A percentile compares a stretch with the other conserved stretches of the same genome.
These are phyloP conservation scores for Actenoides lindsayi DNA, from an alignment of 2,113 vertebrate species.

Conservation along the genomic window DNA sequence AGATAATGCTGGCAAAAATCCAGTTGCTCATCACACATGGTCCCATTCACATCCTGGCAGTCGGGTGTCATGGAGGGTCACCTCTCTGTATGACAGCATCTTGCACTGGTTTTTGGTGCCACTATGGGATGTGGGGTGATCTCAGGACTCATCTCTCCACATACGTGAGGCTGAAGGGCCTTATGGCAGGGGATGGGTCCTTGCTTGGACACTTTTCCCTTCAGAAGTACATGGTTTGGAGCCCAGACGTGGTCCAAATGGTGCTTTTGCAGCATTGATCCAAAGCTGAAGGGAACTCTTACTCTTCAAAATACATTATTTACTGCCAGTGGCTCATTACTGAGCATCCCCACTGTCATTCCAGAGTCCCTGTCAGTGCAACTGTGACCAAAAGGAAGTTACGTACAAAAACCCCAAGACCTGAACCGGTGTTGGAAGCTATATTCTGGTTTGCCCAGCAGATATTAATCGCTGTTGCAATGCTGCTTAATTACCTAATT, in stretches of 20 bases:
- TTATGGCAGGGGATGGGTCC: background rate
- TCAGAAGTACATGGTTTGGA: background rate
- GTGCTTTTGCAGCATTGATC: background rate
- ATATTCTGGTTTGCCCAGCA: background rate
- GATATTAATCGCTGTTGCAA: background rate
- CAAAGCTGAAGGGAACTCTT: background rate
- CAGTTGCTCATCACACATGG: rapidly evolving
- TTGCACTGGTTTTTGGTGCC: background rate
- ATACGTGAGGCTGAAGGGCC: rapidly evolving
- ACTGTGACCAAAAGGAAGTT: background rate
- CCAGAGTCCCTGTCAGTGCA: background rate
- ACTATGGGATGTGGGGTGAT: rapidly evolving
- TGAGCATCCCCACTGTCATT: background rate
- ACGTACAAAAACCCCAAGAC: background rate
- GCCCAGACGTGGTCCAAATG: background rate
- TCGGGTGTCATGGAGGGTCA: background rate
- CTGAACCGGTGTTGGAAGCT: background rate
- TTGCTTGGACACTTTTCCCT: background rate
- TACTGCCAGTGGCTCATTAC: background rate
- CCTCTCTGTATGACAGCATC: background rate
- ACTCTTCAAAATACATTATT: background rate
- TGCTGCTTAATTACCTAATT: background rate
- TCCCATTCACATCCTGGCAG: rapidly evolving
- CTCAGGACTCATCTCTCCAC: background rate
- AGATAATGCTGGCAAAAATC: background rate